phyloP scores from a whole-genome alignment of 2,797 vertebrate species.

The Danionella dracula region DNA sequence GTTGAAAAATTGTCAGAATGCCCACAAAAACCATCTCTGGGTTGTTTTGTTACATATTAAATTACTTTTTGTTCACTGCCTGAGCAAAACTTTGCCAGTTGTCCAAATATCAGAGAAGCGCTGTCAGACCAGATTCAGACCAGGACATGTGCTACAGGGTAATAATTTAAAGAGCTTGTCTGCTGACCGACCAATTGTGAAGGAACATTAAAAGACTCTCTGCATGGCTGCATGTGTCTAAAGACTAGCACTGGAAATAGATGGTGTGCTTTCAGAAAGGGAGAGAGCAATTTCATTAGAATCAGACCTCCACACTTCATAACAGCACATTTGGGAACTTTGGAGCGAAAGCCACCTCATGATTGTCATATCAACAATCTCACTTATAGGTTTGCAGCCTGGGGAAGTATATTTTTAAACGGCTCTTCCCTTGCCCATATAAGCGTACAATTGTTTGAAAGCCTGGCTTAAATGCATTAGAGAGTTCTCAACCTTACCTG shows the following conservation, averaged over 20 bases:
- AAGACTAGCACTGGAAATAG: constrained; percentile 18
- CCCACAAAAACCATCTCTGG: too few species aligned
- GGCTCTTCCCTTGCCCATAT: constrained; percentile 35
- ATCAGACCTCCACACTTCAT: constrained; percentile 20
- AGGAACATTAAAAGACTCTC: constrained; percentile 33
- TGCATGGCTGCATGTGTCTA: constrained; percentile 33
- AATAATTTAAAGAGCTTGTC: constrained; percentile 14
- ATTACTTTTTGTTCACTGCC: too few species aligned
- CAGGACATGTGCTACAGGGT: constrained; percentile 2
- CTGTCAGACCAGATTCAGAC: too few species aligned
- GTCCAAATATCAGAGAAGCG: too few species aligned
- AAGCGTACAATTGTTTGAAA: constrained; percentile 37
- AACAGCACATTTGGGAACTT: constrained; percentile 43
- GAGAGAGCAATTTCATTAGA: constrained; percentile 27
- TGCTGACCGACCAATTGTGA: constrained; percentile 22
- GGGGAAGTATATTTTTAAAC: constrained; percentile 31
- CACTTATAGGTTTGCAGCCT: constrained; percentile 33
- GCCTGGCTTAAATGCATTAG: constrained; percentile 34
- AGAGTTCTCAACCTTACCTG: constrained; percentile 21
- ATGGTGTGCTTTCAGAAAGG: constrained; percentile 17
- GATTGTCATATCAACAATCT: constrained; percentile 38
- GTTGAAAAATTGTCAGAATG: too few species aligned
- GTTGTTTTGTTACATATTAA: too few species aligned
- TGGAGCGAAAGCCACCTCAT: constrained; percentile 12
- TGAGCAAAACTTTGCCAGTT: too few species aligned